Evolutionary conservation across 2,113 vertebrate species (phyloP), one percentile per base, ranked within the genome.

Genomic region (Hassar affinis): DNA sequence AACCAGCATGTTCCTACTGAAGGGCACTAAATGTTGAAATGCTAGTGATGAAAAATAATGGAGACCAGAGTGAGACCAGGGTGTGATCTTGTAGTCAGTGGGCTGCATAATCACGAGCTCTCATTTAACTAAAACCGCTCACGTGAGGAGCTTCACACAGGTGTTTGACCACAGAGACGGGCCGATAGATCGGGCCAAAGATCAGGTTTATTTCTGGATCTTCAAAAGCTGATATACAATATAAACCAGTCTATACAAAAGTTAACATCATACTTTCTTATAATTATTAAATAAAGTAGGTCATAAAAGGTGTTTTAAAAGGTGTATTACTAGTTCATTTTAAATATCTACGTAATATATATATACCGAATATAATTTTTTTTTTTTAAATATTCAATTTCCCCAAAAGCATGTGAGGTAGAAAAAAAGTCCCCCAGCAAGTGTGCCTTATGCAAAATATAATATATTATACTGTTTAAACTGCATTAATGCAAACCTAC

Each of bases 361-460:
- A n/a, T n/a, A n/a, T n/a, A n/a, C 35, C 75, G 33, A 78, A 90
- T 49, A 84, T 71, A 59, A 11, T 20, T 47, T 56, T 57, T 54
- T 22, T 6, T 72, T 38, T 56, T 77, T 54, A 56, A 38, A 22
- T 76, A 62, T 74, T 80, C 25, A 22, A 54, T 51, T 59, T 78
- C 17, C 56, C 92, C 91, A 88, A 92, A 91, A 59, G 85, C 88
- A 90, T 86, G 90, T 96, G 97, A 98, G 96, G 96, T 97, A 97
- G 96, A 95, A 93, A 92, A 94, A 9, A 80, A 90, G 89, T 89
- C 89, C 90, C 88, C 87, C 68, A 85, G 88, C 89, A 85, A 83
- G 6, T 47, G 42, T 72, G 62, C n/a, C 25, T n/a, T 57, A 38
- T 61, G 33, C 59, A 33, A 69, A 42, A 80, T 76, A 81, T 76